Evolutionary conservation across 2,113 vertebrate species (phyloP).

Genomic region (Glareola pratincola): DNA sequence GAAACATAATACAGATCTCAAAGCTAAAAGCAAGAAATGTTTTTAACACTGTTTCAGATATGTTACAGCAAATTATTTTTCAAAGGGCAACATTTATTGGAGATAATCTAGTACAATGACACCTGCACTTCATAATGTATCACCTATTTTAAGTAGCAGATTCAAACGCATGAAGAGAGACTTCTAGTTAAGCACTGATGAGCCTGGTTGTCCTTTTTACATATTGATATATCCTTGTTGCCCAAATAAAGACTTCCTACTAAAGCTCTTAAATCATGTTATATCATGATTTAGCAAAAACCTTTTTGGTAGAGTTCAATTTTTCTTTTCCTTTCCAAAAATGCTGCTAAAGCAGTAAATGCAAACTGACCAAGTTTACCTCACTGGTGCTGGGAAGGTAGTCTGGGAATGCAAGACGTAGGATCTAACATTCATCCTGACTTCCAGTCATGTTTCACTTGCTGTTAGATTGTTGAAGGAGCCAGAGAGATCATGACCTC

Average conservation of each 20-base stretch:
- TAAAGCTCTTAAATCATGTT: neutral
- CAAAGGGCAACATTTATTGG: neutral
- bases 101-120: neutral
- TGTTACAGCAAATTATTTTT: neutral
- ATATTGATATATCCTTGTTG: neutral
- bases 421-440: neutral
- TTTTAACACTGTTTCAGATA: neutral
- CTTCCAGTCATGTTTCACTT: neutral
- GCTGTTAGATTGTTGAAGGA: neutral
- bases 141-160: neutral
- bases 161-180: neutral
- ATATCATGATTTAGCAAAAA: neutral
- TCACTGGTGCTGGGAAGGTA: neutral
- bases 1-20: neutral
- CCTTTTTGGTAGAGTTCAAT: neutral
- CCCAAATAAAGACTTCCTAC: neutral
- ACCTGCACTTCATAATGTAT: neutral
- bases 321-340: neutral
- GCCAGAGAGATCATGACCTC: neutral
- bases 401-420: neutral
- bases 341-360: neutral
- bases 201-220: neutral
- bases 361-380: neutral
- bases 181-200: neutral
- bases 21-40: neutral